Percentiles rank a stretch among this genome's conserved stretches.
These are phyloP conservation scores for Eurytoma californica DNA, from an alignment of 2,888 invertebrate species.

Conservation along the genomic window DNA sequence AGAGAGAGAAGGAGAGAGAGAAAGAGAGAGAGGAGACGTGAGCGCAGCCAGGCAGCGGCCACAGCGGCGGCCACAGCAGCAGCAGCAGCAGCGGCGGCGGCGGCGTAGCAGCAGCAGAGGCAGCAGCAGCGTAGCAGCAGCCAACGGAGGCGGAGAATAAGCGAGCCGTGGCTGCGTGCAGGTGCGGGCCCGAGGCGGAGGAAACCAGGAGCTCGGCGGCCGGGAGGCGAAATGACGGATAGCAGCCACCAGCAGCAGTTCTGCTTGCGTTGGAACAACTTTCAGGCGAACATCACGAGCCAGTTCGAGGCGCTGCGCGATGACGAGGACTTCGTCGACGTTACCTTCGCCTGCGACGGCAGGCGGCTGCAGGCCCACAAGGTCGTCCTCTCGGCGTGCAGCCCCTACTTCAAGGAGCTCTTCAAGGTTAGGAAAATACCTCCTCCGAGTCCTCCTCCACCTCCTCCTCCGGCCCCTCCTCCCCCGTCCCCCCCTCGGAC, in stretches of 20 bases:
- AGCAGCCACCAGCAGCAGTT: slow-evolving; percentile 84
- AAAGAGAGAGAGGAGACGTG: slow-evolving; percentile 5
- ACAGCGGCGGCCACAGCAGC: slow-evolving; percentile 11
- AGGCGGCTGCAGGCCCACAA: slow-evolving; percentile 90
- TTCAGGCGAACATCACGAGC: slow-evolving; percentile 90
- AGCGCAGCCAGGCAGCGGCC: slow-evolving; percentile 31
- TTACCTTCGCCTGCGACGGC: slow-evolving; percentile 90
- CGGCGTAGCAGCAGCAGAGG: neutral
- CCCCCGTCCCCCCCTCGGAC: slow-evolving; percentile 37
- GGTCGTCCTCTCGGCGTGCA: slow-evolving; percentile 90
- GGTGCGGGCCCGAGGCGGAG: slow-evolving; percentile 12
- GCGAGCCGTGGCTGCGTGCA: slow-evolving; percentile 8
- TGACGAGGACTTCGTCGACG: slow-evolving; percentile 92
- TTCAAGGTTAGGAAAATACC: slow-evolving; percentile 82
- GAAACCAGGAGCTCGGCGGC: slow-evolving; percentile 34
- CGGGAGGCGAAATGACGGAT: slow-evolving; percentile 72
- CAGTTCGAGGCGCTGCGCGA: slow-evolving; percentile 90
- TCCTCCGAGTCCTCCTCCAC: slow-evolving; percentile 52
- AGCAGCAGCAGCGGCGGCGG: slow-evolving; percentile 1
- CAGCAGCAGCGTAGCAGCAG: slow-evolving; percentile 13
- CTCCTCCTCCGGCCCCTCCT: slow-evolving; percentile 43
- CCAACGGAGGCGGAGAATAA: neutral
- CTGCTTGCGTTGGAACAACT: slow-evolving; percentile 93
- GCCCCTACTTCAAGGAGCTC: slow-evolving; percentile 91
- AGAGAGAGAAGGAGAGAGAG: slow-evolving; percentile 10